These are phyloP conservation scores for Brachymystax lenok DNA, from an alignment of 2,797 vertebrate genomes.

Conservation along the genomic window DNA sequence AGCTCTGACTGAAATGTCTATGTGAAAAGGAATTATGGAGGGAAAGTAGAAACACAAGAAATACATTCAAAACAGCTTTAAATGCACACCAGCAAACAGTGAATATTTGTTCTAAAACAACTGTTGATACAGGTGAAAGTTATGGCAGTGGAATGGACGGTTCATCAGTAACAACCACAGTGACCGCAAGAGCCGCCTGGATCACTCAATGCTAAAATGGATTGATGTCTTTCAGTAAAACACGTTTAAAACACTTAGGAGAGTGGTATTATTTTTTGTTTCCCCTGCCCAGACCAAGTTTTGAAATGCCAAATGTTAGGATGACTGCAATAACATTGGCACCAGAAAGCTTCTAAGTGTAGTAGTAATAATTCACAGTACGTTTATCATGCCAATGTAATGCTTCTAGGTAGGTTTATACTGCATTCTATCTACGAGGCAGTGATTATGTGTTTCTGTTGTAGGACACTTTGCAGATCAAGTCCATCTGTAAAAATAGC, in stretches of 20 bases:
- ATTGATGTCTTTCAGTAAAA: constrained; percentile 23
- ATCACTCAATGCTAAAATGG: neutral
- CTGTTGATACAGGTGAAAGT: neutral
- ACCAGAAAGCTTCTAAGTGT: constrained; percentile 12
- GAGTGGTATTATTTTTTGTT: constrained; percentile 19
- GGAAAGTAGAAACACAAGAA: constrained; percentile 1
- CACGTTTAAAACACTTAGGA: constrained; percentile 14
- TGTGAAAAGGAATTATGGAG: constrained; percentile 25
- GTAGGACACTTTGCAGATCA: constrained; percentile 10
- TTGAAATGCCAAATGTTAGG: constrained; percentile 22
- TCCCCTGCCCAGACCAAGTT: constrained; percentile 22
- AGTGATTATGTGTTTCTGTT: constrained; percentile 20
- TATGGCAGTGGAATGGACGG: neutral
- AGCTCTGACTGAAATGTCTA: neutral
- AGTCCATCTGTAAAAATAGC: constrained; percentile 4
- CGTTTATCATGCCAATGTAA: neutral
- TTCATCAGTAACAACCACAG: neutral
- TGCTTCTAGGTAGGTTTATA: constrained; percentile 6
- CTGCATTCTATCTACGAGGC: constrained; percentile 26
- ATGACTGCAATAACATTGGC: constrained; percentile 6
- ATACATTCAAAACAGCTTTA: constrained; percentile 9
- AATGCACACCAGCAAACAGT: neutral
- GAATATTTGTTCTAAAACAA: constrained; percentile 1
- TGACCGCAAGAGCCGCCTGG: neutral
- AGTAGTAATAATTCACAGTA: constrained; percentile 30